A percentile compares a stretch with the other conserved stretches of the same genome.
Evolutionary conservation across 1,140 invertebrate species (phyloP).

Genomic region (Drosophila biarmipes): DNA sequence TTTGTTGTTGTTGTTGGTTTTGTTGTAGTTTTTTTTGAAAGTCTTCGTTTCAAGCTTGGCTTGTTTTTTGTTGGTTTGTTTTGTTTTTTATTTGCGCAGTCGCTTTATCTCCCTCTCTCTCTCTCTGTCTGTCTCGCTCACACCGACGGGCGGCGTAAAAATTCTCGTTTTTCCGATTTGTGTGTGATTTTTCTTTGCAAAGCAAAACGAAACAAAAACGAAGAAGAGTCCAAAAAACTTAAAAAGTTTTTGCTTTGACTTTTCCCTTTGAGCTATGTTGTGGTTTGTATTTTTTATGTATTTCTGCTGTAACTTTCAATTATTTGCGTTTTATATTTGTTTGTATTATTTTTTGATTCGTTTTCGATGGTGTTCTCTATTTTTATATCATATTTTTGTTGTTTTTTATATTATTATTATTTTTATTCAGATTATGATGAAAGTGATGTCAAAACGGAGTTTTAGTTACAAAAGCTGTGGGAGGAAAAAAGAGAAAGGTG

Average conservation of each 20-base stretch:
- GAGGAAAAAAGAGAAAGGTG: conserved; percentile 22
- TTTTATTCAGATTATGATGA: conserved; percentile 84
- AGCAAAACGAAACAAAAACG: conserved; percentile 57
- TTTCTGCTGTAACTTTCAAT: conserved; percentile 61
- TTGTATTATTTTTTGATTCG: conserved; percentile 78
- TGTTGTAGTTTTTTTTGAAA: conserved; percentile 70
- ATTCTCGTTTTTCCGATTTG: conserved; percentile 36
- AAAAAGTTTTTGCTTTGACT: conserved; percentile 63
- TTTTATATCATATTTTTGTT: conserved; percentile 58
- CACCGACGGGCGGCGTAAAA: conserved; percentile 46
- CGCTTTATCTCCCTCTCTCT: conserved; percentile 59
- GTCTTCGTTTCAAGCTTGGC: conserved; percentile 82
- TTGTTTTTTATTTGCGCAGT: conserved; percentile 67
- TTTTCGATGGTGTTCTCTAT: conserved; percentile 82
- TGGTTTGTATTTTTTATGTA: conserved; percentile 51
- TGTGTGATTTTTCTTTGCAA: conserved; percentile 43
- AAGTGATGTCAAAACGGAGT: conserved; percentile 86
- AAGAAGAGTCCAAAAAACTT: conserved; percentile 74
- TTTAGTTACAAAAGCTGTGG: conserved; percentile 92
- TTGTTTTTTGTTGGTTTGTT: conserved; percentile 53
- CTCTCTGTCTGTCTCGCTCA: conserved; percentile 41
- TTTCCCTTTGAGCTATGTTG: conserved; percentile 72
- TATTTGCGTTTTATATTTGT: conserved; percentile 65
- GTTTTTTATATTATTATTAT: conserved; percentile 76
- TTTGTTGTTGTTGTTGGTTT: conserved; percentile 71